These are phyloP conservation scores for Tachyglossus aculeatus DNA, from an alignment of 2,797 vertebrate genomes.

Conservation along the genomic window DNA sequence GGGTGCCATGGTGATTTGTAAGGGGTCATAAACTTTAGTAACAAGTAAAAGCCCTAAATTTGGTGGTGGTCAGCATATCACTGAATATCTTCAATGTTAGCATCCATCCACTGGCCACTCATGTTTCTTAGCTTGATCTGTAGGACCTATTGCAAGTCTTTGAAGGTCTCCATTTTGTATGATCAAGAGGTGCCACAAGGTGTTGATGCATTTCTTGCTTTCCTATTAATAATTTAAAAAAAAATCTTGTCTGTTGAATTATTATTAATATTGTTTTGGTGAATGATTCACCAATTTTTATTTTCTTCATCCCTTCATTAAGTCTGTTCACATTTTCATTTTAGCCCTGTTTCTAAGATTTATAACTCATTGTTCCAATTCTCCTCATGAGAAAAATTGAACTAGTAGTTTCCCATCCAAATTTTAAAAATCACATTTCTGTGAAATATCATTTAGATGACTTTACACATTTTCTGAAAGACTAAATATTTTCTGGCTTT, in stretches of 20 bases:
- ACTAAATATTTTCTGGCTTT: not conserved
- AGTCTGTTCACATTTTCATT: constrained; percentile 24
- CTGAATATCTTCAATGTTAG: too few species aligned
- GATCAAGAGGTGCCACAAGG: too few species aligned
- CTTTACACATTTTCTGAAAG: constrained; percentile 2
- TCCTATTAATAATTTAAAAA: too few species aligned
- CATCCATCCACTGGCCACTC: too few species aligned
- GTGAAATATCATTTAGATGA: not conserved
- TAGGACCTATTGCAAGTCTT: too few species aligned
- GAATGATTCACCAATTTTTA: constrained; percentile 21
- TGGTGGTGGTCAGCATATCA: too few species aligned
- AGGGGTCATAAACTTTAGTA: too few species aligned
- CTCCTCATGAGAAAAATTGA: not conserved
- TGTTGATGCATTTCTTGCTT: too few species aligned
- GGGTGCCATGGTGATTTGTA: too few species aligned
- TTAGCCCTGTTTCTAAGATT: constrained; percentile 8
- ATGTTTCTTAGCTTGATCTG: too few species aligned
- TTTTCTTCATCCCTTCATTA: constrained; percentile 32
- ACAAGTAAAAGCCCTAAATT: too few species aligned
- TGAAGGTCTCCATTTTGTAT: too few species aligned
- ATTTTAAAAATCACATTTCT: not conserved
- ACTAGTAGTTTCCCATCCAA: not conserved
- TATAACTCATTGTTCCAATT: constrained; percentile 5
- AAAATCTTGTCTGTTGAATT: constrained; percentile 23
- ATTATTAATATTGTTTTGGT: constrained; percentile 31